A percentile compares a stretch with the other conserved stretches of the same genome.
These are phyloP conservation scores for Ophraella communa DNA, from an alignment of 2,888 invertebrate species.

Conservation along the genomic window DNA sequence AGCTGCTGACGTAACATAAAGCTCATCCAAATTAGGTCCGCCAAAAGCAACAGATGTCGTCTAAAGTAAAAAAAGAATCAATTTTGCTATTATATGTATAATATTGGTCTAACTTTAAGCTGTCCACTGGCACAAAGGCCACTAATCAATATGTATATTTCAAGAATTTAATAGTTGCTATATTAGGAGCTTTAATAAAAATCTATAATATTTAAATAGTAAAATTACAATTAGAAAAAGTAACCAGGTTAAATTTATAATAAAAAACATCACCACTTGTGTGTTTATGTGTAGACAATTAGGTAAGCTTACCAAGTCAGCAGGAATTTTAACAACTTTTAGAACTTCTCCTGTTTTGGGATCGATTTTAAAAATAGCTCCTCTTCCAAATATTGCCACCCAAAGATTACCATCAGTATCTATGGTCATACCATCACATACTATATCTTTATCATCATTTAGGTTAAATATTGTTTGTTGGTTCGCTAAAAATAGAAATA, in stretches of 20 bases:
- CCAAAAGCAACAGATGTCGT: conserved; percentile 44
- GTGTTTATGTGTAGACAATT: neutral
- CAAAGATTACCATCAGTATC: conserved; percentile 80
- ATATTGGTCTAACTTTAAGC: too few species aligned
- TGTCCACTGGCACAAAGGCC: too few species aligned
- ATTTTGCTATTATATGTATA: too few species aligned
- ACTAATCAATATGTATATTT: too few species aligned
- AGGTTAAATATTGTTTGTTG: conserved; percentile 63
- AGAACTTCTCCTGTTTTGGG: conserved; percentile 65
- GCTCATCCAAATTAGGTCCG: conserved; percentile 40
- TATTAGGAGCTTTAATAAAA: too few species aligned
- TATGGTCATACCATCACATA: conserved; percentile 82
- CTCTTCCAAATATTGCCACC: conserved; percentile 76
- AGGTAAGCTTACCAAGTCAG: conserved; percentile 63
- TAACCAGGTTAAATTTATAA: too few species aligned
- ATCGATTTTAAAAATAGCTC: conserved; percentile 66
- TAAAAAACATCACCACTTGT: neutral
- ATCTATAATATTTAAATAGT: too few species aligned
- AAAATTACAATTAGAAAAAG: too few species aligned
- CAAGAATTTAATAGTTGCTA: too few species aligned
- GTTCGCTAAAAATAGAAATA: conserved; percentile 12
- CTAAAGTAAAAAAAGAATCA: conserved; percentile 22
- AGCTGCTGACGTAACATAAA: conserved; percentile 41
- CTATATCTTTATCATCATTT: conserved; percentile 53
- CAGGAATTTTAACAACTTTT: conserved; percentile 68